Evolutionary conservation across 2,797 vertebrate species (phyloP).

Genomic region (Paguma larvata): DNA sequence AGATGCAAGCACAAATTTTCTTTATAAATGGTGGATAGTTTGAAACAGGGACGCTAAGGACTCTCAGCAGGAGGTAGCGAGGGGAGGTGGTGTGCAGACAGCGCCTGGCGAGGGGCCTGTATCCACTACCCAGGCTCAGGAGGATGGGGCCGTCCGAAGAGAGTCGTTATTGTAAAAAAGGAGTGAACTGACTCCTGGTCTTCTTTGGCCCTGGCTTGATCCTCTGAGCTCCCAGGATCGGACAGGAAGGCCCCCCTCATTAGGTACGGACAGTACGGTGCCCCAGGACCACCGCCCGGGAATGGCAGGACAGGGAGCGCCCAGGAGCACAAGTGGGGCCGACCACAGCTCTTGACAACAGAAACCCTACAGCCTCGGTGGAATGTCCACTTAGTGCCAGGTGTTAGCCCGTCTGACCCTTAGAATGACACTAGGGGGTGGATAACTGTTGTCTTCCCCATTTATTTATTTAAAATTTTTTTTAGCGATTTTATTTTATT

Average conservation of each 20-base stretch:
- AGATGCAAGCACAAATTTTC: neutral
- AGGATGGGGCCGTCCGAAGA: rapidly evolving
- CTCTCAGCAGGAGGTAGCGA: neutral
- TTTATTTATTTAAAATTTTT: too few species aligned
- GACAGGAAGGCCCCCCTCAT: neutral
- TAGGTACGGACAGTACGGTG: neutral
- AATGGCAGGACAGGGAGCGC: neutral
- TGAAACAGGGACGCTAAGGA: neutral
- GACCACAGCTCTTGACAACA: neutral
- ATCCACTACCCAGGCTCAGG: too few species aligned
- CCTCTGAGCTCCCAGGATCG: neutral
- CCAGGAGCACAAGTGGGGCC: neutral
- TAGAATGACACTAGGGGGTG: neutral
- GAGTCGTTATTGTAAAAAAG: neutral
- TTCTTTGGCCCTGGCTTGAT: neutral
- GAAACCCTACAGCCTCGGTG: neutral
- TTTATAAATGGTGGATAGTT: neutral
- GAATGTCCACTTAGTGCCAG: too few species aligned
- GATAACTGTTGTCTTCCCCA: too few species aligned
- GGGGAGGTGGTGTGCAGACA: rapidly evolving
- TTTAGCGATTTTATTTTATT: too few species aligned
- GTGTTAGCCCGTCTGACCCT: neutral
- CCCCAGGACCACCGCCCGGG: neutral
- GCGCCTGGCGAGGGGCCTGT: neutral
- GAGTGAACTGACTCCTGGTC: neutral